Percentiles rank a stretch among this genome's conserved stretches.
Evolutionary conservation across 2,888 invertebrate species (phyloP).

Genomic region (Hirtodrosophila confusa): DNA sequence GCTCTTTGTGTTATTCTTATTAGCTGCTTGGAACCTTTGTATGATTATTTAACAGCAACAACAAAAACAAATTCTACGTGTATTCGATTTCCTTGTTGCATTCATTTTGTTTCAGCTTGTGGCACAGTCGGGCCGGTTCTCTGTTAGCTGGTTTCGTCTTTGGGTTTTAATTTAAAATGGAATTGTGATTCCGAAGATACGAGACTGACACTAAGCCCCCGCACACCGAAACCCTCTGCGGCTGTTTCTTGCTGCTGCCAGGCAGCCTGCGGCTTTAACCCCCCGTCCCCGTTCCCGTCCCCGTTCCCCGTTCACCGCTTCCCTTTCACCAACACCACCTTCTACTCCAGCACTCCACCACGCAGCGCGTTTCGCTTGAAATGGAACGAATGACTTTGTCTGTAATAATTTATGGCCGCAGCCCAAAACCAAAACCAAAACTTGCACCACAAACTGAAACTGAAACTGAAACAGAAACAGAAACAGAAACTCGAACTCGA

Average conservation of each 20-base stretch:
- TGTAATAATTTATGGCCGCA: constrained; percentile 78
- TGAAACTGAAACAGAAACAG: constrained; percentile 27
- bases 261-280: constrained; percentile 43
- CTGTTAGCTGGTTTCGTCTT: constrained; percentile 29
- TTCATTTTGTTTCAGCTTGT: constrained; percentile 50
- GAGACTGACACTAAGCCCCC: constrained; percentile 49
- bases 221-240: constrained; percentile 15
- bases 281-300: constrained; percentile 1
- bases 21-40: constrained; percentile 61
- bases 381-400: constrained; percentile 82
- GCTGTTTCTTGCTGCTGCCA: constrained; percentile 3
- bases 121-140: background rate
- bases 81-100: constrained; percentile 63
- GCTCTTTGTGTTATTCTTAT: constrained; percentile 74
- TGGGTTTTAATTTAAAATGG: constrained; percentile 77
- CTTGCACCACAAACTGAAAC: constrained; percentile 56
- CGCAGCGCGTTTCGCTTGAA: constrained; percentile 67
- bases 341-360: constrained; percentile 22
- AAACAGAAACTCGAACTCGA: constrained; percentile 37
- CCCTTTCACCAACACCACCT: constrained; percentile 14
- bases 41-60: constrained; percentile 32
- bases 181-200: constrained; percentile 77
- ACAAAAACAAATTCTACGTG: constrained; percentile 21
- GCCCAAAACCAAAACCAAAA: constrained; percentile 31
- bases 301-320: no score